Conservation (phyloP, 2,113 vertebrate genomes). For the Datnioides undecimradiatus region DNA sequence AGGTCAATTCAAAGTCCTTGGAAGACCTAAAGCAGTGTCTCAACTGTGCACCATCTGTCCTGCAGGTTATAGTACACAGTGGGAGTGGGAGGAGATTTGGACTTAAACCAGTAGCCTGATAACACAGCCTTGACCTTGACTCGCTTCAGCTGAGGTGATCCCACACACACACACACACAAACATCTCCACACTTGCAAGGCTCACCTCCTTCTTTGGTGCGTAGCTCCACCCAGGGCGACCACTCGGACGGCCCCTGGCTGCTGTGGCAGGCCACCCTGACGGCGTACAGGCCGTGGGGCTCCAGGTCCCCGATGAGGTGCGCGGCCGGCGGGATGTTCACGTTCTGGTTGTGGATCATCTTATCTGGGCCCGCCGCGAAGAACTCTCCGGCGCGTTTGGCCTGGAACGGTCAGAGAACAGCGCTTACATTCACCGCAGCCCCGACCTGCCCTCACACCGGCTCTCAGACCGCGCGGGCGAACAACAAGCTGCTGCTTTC, state of each 20-base stretch:
- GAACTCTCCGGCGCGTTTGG: conserved; percentile 45
- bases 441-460: background rate
- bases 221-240: conserved; percentile 86
- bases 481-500: no score
- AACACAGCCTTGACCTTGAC: conserved; percentile 42
- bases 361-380: conserved; percentile 37
- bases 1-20: background rate
- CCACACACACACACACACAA: conserved; percentile 14
- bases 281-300: conserved; percentile 84
- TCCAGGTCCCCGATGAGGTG: conserved; percentile 80
- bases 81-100: conserved; percentile 13
- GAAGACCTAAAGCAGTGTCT: background rate
- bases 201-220: conserved; percentile 87
- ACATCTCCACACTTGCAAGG: background rate
- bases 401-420: conserved; percentile 63
- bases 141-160: conserved; percentile 15
- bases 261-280: conserved; percentile 88
- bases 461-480: no score
- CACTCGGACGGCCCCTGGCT: conserved; percentile 88
- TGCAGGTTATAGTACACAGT: background rate
- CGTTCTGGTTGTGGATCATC: conserved; percentile 81
- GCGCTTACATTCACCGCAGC: background rate
- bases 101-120: conserved; percentile 18
- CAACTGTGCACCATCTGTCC: background rate
- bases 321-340: conserved; percentile 81